These are phyloP conservation scores for Hypsopygia costalis DNA, from an alignment of 2,888 invertebrate genomes.

Conservation along the genomic window DNA sequence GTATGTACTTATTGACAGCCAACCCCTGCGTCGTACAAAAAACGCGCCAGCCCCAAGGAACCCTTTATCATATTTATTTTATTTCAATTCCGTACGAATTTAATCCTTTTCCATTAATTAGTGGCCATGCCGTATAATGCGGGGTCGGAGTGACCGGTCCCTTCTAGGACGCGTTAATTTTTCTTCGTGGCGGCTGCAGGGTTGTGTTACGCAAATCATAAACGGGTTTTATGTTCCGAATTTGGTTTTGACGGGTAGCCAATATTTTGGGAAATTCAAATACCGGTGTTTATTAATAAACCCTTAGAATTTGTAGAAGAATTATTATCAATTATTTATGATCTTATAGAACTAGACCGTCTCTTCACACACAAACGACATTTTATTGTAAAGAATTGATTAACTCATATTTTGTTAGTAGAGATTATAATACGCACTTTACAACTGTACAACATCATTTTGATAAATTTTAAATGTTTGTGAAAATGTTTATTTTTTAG, in stretches of 20 bases:
- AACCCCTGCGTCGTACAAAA: conserved; percentile 33
- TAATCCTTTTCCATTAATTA: conserved; percentile 81
- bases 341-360: no score
- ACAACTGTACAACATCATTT: no score
- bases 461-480: no score
- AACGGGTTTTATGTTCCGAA: conserved; percentile 5
- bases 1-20: conserved; percentile 43
- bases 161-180: conserved; percentile 64
- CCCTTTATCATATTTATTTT: conserved; percentile 79
- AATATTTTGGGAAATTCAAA: neutral
- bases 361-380: no score
- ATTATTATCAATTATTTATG: no score
- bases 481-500: no score
- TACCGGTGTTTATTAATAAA: no score
- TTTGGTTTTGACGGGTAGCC: conserved; percentile 1
- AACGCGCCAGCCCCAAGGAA: conserved; percentile 50
- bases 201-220: conserved; percentile 33
- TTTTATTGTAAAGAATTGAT: no score
- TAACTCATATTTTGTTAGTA: no score
- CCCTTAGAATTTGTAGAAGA: no score
- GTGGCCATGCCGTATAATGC: conserved; percentile 69
- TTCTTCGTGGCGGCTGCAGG: conserved; percentile 59
- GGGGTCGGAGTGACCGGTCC: conserved; percentile 50
- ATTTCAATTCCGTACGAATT: conserved; percentile 78
- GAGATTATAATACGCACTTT: no score